Evolutionary conservation across 2,113 vertebrate genomes (phyloP).

Genomic region (Tapirus terrestris): DNA sequence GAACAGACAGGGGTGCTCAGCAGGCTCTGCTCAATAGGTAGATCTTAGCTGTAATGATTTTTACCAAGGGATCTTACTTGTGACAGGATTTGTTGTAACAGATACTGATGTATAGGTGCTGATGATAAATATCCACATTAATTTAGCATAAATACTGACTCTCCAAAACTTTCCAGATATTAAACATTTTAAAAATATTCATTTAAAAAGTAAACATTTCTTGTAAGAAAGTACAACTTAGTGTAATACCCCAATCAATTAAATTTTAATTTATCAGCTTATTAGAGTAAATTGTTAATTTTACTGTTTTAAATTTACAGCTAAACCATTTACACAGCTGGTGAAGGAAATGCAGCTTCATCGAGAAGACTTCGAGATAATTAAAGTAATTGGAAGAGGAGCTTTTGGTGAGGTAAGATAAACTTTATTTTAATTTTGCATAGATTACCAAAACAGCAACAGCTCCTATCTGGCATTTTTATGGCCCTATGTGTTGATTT

Average conservation of each 20-base stretch:
- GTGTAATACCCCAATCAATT: neutral
- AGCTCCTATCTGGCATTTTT: rapidly evolving
- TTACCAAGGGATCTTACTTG: neutral
- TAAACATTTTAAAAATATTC: neutral
- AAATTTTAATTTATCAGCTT: neutral
- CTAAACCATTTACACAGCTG: constrained; percentile 89
- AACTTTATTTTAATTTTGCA: rapidly evolving
- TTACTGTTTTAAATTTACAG: constrained; percentile 73
- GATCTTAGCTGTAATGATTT: too few relatives aligned
- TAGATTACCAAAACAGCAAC: rapidly evolving
- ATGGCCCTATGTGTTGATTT: rapidly evolving
- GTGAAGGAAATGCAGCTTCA: constrained; percentile 91
- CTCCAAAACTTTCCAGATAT: neutral
- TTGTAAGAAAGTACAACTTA: neutral
- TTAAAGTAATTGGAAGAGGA: constrained; percentile 92
- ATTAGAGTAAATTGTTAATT: neutral
- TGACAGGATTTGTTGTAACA: rapidly evolving
- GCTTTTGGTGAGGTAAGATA: constrained; percentile 91
- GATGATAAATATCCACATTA: rapidly evolving
- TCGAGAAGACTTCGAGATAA: constrained; percentile 92
- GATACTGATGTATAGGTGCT: too few relatives aligned
- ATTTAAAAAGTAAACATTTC: neutral
- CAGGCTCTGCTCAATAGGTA: neutral
- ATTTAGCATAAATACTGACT: neutral
- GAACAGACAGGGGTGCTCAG: rapidly evolving